Conservation (phyloP, 1,140 invertebrate genomes). For the Thaumatotibia leucotreta region DNA sequence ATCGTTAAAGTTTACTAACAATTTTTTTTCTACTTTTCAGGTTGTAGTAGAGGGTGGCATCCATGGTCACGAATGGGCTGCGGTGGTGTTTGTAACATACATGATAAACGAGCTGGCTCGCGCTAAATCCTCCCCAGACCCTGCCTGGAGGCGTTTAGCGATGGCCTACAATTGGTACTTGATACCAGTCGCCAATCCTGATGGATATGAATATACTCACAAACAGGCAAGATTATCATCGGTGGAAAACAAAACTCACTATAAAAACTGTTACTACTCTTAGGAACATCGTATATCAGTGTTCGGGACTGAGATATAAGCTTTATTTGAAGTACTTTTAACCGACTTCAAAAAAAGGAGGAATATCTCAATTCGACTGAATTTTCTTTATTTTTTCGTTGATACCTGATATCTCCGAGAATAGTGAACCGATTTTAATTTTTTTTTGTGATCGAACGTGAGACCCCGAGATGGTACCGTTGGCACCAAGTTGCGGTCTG, state of each 20-base stretch:
- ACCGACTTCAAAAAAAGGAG: too few species aligned
- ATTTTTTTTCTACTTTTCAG: background rate
- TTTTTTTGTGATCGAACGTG: too few species aligned
- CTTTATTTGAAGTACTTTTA: too few species aligned
- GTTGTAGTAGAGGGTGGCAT: constrained; percentile 73
- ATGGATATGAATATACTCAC: constrained; percentile 83
- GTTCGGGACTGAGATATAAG: too few species aligned
- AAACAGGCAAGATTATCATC: constrained; percentile 36
- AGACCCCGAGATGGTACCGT: too few species aligned
- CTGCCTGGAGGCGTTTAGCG: constrained; percentile 45
- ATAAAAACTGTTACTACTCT: too few species aligned
- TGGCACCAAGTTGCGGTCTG: too few species aligned
- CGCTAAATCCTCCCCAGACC: constrained; percentile 30
- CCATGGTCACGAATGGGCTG: constrained; percentile 77
- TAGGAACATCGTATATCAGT: too few species aligned
- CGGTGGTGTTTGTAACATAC: constrained; percentile 76
- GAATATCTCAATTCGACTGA: too few species aligned
- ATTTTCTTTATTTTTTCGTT: too few species aligned
- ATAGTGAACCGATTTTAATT: too few species aligned
- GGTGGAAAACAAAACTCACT: background rate
- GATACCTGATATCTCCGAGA: too few species aligned
- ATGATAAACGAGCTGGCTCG: constrained; percentile 72
- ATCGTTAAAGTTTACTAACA: background rate
- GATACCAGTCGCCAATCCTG: constrained; percentile 83
- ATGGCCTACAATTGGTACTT: constrained; percentile 80